Evolutionary conservation across 2,797 vertebrate genomes (phyloP).

Genomic region (Poecilia picta): DNA sequence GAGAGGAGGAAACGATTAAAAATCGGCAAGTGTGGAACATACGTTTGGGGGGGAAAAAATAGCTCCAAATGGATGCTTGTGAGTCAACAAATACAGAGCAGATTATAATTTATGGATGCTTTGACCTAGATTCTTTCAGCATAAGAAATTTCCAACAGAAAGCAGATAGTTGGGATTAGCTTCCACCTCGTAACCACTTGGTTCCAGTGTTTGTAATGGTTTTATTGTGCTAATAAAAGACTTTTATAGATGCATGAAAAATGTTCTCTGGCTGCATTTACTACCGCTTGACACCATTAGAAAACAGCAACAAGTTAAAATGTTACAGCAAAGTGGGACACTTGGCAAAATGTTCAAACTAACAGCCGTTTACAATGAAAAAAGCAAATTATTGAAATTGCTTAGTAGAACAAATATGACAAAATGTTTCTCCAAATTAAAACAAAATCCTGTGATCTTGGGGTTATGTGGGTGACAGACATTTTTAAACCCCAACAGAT

Average conservation of each 20-base stretch:
- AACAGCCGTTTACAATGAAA: neutral
- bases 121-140: constrained; percentile 37
- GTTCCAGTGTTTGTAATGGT: neutral
- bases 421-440: neutral
- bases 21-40: neutral
- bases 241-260: constrained; percentile 14
- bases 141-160: constrained; percentile 11
- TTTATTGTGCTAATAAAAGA: constrained; percentile 25
- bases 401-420: neutral
- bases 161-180: constrained; percentile 2
- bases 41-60: neutral
- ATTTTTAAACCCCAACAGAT: neutral
- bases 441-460: neutral
- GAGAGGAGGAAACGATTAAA: constrained; percentile 1
- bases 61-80: neutral
- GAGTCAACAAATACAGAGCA: constrained; percentile 4
- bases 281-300: neutral
- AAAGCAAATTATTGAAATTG: neutral
- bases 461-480: neutral
- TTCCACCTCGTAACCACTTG: neutral
- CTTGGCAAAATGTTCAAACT: neutral
- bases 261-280: constrained; percentile 10
- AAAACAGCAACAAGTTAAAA: constrained; percentile 3
- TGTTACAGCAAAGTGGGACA: neutral
- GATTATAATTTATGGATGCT: constrained; percentile 43